phyloP scores from a whole-genome alignment of 2,797 vertebrate genomes.

The Esox lucius region DNA sequence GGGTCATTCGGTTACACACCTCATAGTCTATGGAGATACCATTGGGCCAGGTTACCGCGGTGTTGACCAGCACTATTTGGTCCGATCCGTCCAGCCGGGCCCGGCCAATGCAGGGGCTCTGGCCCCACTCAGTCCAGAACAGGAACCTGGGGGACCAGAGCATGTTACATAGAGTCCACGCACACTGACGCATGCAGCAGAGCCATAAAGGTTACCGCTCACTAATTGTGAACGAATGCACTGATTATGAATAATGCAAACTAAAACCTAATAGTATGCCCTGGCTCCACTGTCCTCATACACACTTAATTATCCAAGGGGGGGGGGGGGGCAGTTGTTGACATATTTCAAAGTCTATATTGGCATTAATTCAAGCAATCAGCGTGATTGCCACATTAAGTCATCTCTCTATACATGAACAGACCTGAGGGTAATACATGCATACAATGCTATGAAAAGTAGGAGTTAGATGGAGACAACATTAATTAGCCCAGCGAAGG shows the following conservation, averaged over 20 bases:
- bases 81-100: slow-evolving; percentile 82
- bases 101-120: slow-evolving; percentile 80
- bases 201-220: background rate
- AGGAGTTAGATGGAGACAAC: slow-evolving; percentile 10
- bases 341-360: slow-evolving; percentile 11
- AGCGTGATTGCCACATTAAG: slow-evolving; percentile 8
- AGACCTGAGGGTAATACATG: slow-evolving; percentile 8
- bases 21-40: slow-evolving; percentile 85
- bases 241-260: background rate
- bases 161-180: background rate
- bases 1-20: slow-evolving; percentile 58
- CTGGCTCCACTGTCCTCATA: background rate
- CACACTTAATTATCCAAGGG: background rate
- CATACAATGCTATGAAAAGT: slow-evolving; percentile 6
- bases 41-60: slow-evolving; percentile 80
- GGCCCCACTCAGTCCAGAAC: slow-evolving; percentile 89
- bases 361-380: slow-evolving; percentile 8
- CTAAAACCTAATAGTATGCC: background rate
- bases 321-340: background rate
- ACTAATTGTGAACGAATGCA: slow-evolving; percentile 5
- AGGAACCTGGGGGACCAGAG: slow-evolving; percentile 72
- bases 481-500: slow-evolving; percentile 12
- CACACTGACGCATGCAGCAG: background rate
- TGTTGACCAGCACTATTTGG: slow-evolving; percentile 77
- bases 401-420: background rate